These are phyloP conservation scores for Nothocercus julius DNA, from an alignment of 2,113 vertebrate genomes.

Conservation along the genomic window DNA sequence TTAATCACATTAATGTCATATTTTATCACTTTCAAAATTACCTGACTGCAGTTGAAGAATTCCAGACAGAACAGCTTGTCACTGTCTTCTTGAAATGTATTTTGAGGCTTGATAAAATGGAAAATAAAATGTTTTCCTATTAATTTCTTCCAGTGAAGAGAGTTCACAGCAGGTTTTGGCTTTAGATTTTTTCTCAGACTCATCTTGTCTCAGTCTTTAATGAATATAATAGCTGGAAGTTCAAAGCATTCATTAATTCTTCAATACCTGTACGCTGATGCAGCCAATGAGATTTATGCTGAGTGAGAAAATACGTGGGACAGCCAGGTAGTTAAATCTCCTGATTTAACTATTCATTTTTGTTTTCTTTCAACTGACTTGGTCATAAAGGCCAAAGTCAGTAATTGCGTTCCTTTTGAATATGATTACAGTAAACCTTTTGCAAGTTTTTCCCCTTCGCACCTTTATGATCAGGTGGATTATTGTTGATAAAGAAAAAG, in stretches of 20 bases:
- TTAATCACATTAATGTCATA: conserved; percentile 80
- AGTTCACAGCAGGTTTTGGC: not conserved
- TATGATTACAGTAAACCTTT: not conserved
- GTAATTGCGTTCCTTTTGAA: conserved; percentile 5
- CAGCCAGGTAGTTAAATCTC: not conserved
- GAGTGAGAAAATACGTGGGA: not conserved
- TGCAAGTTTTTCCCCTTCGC: not conserved
- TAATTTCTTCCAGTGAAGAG: not conserved
- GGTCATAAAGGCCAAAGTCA: not conserved
- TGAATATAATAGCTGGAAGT: not conserved
- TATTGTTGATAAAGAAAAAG: conserved; percentile 1
- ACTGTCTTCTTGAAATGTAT: not conserved
- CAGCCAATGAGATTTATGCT: rapidly evolving
- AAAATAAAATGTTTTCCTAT: not conserved
- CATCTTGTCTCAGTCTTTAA: not conserved
- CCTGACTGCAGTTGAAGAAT: not conserved
- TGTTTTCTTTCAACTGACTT: not conserved
- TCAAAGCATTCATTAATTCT: not conserved
- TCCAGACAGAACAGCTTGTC: not conserved
- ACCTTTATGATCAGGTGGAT: not conserved
- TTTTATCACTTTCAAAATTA: conserved; percentile 64
- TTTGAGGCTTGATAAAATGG: not conserved
- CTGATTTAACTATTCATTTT: not conserved
- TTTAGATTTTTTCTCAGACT: not conserved
- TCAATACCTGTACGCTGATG: not conserved